A percentile compares a stretch with the other conserved stretches of the same genome.
Conservation (phyloP, 2,888 invertebrate species). For the Epirrita christyi region DNA sequence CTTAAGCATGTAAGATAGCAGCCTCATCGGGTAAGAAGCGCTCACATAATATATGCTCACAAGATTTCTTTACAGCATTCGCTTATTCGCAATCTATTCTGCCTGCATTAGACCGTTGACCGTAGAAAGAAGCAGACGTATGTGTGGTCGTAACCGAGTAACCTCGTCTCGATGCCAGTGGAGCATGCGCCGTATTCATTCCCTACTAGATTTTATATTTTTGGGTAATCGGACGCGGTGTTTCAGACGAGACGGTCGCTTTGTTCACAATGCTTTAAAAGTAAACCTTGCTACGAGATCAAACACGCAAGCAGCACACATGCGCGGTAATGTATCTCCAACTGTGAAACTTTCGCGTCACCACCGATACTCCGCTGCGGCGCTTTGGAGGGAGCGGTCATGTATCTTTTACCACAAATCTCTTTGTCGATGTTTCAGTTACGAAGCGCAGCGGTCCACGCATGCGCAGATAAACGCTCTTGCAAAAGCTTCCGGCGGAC, state of each 20-base stretch:
- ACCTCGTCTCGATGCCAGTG: not conserved
- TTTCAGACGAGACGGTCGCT: constrained; percentile 12
- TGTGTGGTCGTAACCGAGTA: not conserved
- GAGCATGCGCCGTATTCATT: constrained; percentile 23
- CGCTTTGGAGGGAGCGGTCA: constrained; percentile 14
- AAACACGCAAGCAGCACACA: constrained; percentile 21
- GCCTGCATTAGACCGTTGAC: constrained; percentile 6
- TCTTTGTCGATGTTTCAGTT: constrained; percentile 25
- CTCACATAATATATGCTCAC: not conserved
- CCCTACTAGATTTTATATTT: not conserved
- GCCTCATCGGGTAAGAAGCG: constrained; percentile 2
- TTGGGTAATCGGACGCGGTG: constrained; percentile 7
- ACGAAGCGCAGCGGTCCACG: constrained; percentile 6
- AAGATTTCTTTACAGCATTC: constrained; percentile 16
- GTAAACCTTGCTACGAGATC: constrained; percentile 7
- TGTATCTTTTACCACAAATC: constrained; percentile 1
- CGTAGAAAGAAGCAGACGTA: constrained; percentile 8
- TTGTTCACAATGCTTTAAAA: constrained; percentile 1
- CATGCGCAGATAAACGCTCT: constrained; percentile 16
- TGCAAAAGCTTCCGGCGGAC: constrained; percentile 3
- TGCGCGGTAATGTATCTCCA: constrained; percentile 12
- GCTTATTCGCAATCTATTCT: not conserved
- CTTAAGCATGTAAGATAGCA: constrained; percentile 3
- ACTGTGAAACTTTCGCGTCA: constrained; percentile 20
- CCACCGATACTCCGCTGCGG: constrained; percentile 18